Evolutionary conservation across 2,797 vertebrate genomes (phyloP).

Genomic region (Helostoma temminkii): DNA sequence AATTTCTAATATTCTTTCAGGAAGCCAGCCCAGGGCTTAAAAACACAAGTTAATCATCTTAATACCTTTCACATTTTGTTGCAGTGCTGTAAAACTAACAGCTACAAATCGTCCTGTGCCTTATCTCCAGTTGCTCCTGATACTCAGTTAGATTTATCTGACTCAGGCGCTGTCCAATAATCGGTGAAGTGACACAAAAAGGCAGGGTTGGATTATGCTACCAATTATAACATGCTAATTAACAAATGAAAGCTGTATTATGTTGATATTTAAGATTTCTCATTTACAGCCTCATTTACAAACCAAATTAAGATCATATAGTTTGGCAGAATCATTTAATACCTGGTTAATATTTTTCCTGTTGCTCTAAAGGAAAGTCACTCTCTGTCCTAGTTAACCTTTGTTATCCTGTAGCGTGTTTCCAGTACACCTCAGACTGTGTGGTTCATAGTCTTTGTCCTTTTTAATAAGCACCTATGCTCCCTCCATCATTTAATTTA

Average conservation of each 20-base stretch:
- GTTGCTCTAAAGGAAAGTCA: background rate
- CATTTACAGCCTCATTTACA: no score
- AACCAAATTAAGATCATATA: background rate
- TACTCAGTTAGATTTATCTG: constrained; percentile 19
- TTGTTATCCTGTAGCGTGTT: background rate
- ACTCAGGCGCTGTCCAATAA: constrained; percentile 3
- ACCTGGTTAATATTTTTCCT: background rate
- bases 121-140: constrained; percentile 13
- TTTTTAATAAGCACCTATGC: constrained; percentile 11
- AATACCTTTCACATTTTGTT: constrained; percentile 35
- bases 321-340: constrained; percentile 1
- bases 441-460: background rate
- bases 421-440: background rate
- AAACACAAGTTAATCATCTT: constrained; percentile 62
- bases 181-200: constrained; percentile 21
- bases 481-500: background rate
- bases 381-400: background rate
- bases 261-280: no score
- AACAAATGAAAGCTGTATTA: constrained; percentile 3
- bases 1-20: constrained; percentile 48
- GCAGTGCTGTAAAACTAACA: constrained; percentile 28
- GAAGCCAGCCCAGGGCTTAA: constrained; percentile 39
- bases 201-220: background rate
- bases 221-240: constrained; percentile 12
- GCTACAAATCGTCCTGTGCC: constrained; percentile 19